Evolutionary conservation across 37 sponge, comb jelly and placozoan genomes (phyloP).

Genomic region (Ianthella basta): DNA sequence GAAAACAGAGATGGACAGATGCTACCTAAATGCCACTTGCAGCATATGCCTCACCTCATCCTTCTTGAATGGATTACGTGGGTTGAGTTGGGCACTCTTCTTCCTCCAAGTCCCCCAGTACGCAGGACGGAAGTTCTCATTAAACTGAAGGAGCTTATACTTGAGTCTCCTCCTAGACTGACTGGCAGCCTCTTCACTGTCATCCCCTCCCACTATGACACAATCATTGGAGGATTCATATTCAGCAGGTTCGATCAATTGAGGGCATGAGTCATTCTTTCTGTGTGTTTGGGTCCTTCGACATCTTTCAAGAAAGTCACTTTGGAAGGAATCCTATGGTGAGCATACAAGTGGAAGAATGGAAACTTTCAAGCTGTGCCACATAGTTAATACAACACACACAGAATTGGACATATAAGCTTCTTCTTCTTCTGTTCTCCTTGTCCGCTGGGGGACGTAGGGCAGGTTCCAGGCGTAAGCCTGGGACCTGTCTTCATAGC

Average conservation of each 20-base stretch:
- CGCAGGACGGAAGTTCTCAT: slow-evolving; percentile 91
- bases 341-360: neutral
- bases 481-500: too few relatives aligned
- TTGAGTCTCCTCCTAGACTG: slow-evolving; percentile 29
- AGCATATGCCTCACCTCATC: slow-evolving; percentile 68
- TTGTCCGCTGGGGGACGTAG: too few relatives aligned
- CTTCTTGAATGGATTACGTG: slow-evolving; percentile 81
- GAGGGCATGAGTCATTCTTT: too few relatives aligned
- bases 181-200: neutral
- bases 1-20: neutral
- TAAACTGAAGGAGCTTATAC: slow-evolving; percentile 92
- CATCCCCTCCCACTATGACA: neutral
- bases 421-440: too few relatives aligned
- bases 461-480: too few relatives aligned
- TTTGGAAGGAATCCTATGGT: neutral
- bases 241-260: too few relatives aligned
- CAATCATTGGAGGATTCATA: slow-evolving; percentile 5
- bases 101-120: slow-evolving; percentile 93
- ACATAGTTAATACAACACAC: neutral
- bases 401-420: too few relatives aligned
- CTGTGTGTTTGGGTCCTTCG: neutral
- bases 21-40: neutral
- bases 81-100: slow-evolving; percentile 47
- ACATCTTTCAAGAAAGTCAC: neutral
- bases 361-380: neutral